A percentile compares a stretch with the other conserved stretches of the same genome.
Conservation (phyloP, 2,113 vertebrate species). For the Calonectris borealis region DNA sequence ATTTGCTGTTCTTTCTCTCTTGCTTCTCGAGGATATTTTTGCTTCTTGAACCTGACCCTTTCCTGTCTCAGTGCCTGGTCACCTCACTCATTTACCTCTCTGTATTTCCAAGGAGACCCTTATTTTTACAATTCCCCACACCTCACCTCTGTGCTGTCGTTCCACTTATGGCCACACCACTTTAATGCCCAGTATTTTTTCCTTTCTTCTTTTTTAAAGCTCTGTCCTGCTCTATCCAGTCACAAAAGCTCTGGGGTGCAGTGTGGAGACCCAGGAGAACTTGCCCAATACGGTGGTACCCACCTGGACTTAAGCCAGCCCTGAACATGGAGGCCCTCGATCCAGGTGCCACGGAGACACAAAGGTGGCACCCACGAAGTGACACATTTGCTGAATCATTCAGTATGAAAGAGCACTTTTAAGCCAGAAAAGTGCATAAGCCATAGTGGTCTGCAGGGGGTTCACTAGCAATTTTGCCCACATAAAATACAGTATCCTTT, state of each 20-base stretch:
- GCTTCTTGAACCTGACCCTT: background rate
- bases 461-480: background rate
- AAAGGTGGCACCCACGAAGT: background rate
- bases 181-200: background rate
- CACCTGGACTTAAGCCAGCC: background rate
- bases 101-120: background rate
- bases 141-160: background rate
- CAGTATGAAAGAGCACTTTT: background rate
- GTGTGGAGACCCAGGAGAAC: background rate
- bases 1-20: background rate
- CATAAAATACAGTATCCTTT: background rate
- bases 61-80: background rate
- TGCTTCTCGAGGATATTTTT: background rate
- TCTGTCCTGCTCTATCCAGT: background rate
- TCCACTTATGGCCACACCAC: background rate
- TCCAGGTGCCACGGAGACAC: background rate
- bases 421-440: background rate
- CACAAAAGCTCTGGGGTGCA: background rate
- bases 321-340: background rate
- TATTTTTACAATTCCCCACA: background rate
- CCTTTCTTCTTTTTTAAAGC: background rate
- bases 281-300: fast-evolving
- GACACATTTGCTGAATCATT: background rate
- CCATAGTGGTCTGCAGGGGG: background rate
- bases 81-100: background rate